phyloP scores from a whole-genome alignment of 2,797 vertebrate species.

The Characodon lateralis region DNA sequence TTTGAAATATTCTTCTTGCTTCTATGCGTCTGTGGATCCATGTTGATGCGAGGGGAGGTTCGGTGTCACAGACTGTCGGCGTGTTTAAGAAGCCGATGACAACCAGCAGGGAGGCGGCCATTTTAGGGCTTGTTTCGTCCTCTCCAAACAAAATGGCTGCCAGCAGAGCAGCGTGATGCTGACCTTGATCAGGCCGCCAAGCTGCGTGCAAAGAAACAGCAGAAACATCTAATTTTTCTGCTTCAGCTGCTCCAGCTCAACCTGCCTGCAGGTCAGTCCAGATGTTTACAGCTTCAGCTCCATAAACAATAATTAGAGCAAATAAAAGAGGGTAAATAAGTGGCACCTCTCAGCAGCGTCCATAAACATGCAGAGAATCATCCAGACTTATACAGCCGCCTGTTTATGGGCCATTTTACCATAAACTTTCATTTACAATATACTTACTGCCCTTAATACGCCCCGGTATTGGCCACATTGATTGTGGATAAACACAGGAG shows the following conservation, averaged over 20 bases:
- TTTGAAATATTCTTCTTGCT: background rate
- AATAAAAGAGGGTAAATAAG: slow-evolving; percentile 60
- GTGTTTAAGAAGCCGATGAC: background rate
- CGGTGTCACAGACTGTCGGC: background rate
- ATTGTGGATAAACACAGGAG: slow-evolving; percentile 81
- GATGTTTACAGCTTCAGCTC: slow-evolving; percentile 14
- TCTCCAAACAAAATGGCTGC: slow-evolving; percentile 68
- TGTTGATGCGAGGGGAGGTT: too few species aligned
- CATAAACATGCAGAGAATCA: slow-evolving; percentile 46
- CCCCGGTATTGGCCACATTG: slow-evolving; percentile 74
- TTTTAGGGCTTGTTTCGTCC: slow-evolving; percentile 42
- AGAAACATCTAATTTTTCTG: background rate
- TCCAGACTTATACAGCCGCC: slow-evolving; percentile 66
- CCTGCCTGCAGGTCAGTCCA: background rate
- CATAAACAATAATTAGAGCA: slow-evolving; percentile 51
- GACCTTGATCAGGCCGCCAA: background rate
- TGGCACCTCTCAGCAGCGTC: slow-evolving; percentile 40
- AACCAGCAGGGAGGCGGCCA: slow-evolving; percentile 44
- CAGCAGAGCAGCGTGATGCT: fast-evolving
- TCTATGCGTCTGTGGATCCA: background rate
- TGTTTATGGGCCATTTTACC: slow-evolving; percentile 84
- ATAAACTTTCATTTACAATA: slow-evolving; percentile 84
- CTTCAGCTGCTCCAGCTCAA: too few species aligned
- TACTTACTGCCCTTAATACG: slow-evolving; percentile 76
- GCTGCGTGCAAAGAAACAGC: background rate